A percentile compares a stretch with the other conserved stretches of the same genome.
Evolutionary conservation across 2,888 invertebrate species (phyloP).

Genomic region (Bombylius major): DNA sequence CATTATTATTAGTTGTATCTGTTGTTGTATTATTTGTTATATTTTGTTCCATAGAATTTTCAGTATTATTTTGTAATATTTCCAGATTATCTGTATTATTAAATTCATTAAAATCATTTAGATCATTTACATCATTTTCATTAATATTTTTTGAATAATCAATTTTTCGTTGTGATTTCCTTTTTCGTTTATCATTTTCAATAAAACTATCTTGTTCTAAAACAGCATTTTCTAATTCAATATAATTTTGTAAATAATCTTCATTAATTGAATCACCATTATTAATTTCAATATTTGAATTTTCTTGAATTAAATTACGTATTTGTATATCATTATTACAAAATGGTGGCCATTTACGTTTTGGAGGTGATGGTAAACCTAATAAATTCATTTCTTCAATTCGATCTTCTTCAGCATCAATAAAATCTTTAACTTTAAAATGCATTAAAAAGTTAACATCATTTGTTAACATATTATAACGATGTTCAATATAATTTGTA

Average conservation of each 20-base stretch:
- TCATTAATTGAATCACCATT: constrained; percentile 9
- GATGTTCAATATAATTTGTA: constrained; percentile 30
- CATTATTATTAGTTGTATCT: no score
- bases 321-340: background rate
- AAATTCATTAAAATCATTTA: background rate
- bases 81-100: background rate
- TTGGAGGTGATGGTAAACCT: constrained; percentile 9
- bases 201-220: constrained; percentile 7
- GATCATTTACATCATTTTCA: background rate
- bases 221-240: constrained; percentile 25
- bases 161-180: background rate
- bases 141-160: background rate
- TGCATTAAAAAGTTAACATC: constrained; percentile 28
- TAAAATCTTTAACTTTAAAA: constrained; percentile 30
- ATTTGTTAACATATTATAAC: constrained; percentile 29
- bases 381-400: constrained; percentile 14
- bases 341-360: constrained; percentile 12
- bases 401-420: constrained; percentile 22
- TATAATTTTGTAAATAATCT: constrained; percentile 26
- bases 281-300: background rate
- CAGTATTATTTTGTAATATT: background rate
- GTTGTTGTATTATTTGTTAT: no score
- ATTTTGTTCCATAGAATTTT: no score
- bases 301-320: background rate
- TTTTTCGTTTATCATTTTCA: background rate